A percentile compares a stretch with the other conserved stretches of the same genome.
Evolutionary conservation across 1,140 invertebrate genomes (phyloP).

Genomic region (Tetramorium alpestre): DNA sequence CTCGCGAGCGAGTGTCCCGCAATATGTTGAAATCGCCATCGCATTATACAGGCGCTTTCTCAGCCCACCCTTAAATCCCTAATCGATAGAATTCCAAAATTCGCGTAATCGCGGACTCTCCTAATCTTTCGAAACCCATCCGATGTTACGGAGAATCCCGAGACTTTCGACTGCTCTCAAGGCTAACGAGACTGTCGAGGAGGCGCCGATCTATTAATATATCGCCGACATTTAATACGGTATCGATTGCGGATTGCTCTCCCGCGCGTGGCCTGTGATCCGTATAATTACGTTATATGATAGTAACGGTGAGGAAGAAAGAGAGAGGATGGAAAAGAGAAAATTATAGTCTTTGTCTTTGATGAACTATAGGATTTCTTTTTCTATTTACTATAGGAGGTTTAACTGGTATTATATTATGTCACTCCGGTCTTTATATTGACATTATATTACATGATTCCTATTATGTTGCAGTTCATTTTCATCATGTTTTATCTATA

Average conservation of each 20-base stretch:
- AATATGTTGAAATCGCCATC: conserved; percentile 4
- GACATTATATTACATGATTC: neutral
- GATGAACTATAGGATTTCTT: too few species aligned
- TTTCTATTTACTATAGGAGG: neutral
- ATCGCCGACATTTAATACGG: conserved; percentile 18
- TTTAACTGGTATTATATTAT: neutral
- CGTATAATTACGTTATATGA: neutral
- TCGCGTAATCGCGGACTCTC: neutral
- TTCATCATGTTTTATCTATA: neutral
- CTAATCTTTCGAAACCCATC: conserved; percentile 23
- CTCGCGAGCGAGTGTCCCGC: neutral
- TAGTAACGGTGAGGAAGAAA: conserved; percentile 5
- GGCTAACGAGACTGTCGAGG: conserved; percentile 12
- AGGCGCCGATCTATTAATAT: conserved; percentile 5
- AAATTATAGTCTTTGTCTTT: too few species aligned
- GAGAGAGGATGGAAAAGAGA: neutral
- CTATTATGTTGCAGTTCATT: neutral
- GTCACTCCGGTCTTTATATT: neutral
- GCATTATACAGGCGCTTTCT: neutral
- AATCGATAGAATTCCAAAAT: conserved; percentile 21
- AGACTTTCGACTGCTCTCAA: conserved; percentile 50
- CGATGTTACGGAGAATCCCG: neutral
- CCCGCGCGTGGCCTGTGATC: neutral
- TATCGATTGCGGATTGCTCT: conserved; percentile 21
- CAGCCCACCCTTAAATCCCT: conserved; percentile 27